Evolutionary conservation across 2,113 vertebrate species (phyloP), one percentile per base, ranked within the genome.

Genomic region (Callospermophilus lateralis): DNA sequence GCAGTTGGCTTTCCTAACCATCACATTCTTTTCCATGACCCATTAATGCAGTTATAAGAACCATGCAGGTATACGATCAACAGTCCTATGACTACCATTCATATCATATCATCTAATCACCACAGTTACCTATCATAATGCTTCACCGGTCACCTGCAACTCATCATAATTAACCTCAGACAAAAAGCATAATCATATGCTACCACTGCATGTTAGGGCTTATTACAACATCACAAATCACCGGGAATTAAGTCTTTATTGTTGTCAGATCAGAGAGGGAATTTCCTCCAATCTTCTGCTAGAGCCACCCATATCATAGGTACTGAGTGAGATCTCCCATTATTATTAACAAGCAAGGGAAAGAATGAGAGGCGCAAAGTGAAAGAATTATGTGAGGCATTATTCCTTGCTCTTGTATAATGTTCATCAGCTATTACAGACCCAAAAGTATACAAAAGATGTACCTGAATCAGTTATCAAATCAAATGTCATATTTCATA

Each of bases 161-260:
- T 73, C 34, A 55, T 61, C 20, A 61, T 48, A 51, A 86, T 93
- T 93, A 86, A 70, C 22, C 11, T 90, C 12, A 76, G 51, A 42
- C 9, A 74, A 70, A 55, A 89, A 37, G 13, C 45, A 51, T 63
- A 55, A 86, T 65, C 45, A 45, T 90, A 73, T 70, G 6, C 93
- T 51, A n/a, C 5, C 12, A 77, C 17, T 78, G 1, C 6, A 58
- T 30, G 28, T 45, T 65, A 86, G 20, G 34, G 5, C 9, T 77
- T 58, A 30, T 30, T 17, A 63, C 11, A 55, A 45, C 28, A 11
- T 45, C 53, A 65, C 2, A 45, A 30, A 77, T 42, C 80, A 45
- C 80, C 61, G 45, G 45, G 65, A 65, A 83, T 90, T 83, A 85
- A 55, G 26, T 70, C 8, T 70, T 85, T 77, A 74, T 19, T 87